Conservation (phyloP, 2,113 vertebrate species). For the Neolamprologus longior region DNA sequence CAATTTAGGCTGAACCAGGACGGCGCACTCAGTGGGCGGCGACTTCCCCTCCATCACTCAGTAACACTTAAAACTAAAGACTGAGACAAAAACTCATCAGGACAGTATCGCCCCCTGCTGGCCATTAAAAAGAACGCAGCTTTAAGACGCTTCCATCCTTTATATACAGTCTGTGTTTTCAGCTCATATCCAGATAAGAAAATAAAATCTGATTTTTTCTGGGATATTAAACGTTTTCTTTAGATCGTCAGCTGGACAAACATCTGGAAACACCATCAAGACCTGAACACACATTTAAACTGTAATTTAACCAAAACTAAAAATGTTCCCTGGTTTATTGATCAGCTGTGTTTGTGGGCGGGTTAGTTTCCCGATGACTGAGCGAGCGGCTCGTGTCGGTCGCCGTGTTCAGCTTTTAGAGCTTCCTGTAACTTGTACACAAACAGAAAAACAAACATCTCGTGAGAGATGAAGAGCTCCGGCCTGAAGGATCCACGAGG, state of each 20-base stretch:
- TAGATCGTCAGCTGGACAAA: neutral
- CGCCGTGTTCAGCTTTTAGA: neutral
- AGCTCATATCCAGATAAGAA: neutral
- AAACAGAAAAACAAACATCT: neutral
- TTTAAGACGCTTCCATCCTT: rapidly evolving
- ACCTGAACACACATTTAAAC: neutral
- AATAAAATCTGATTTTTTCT: neutral
- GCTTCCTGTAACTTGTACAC: neutral
- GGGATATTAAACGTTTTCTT: neutral
- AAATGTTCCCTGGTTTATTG: neutral
- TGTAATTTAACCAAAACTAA: neutral
- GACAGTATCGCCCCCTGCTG: neutral
- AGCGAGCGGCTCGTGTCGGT: neutral
- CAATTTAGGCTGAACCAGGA: neutral
- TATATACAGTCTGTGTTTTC: neutral
- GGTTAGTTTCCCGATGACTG: rapidly evolving
- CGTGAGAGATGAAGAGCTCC: neutral
- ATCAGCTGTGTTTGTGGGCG: neutral
- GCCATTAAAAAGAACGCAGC: rapidly evolving
- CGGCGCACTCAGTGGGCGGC: neutral
- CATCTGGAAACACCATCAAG: neutral
- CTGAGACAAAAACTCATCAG: neutral
- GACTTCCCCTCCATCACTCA: neutral
- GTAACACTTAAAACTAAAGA: neutral
- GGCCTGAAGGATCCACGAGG: neutral